Conservation (phyloP, 2,888 invertebrate genomes). For the Epistrophella euchroma region DNA sequence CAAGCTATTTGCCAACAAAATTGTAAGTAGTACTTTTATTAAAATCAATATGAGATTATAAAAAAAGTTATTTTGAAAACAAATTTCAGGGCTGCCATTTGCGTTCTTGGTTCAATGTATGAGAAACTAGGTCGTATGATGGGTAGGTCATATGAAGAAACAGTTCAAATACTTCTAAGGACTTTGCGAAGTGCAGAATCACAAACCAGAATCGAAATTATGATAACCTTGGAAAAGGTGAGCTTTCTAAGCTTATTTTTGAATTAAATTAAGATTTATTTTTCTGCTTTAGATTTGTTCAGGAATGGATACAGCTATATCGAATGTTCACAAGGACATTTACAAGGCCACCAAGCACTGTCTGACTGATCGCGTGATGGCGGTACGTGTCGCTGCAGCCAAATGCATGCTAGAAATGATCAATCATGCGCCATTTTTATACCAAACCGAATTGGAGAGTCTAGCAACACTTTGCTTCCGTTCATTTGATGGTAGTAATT, state of each 20-base stretch:
- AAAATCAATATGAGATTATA: background rate
- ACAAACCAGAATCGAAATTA: constrained; percentile 97
- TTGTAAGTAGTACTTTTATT: constrained; percentile 88
- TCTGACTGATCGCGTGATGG: constrained; percentile 95
- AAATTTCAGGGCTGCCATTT: constrained; percentile 93
- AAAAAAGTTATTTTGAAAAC: background rate
- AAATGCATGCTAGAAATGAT: constrained; percentile 95
- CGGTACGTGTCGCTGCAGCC: constrained; percentile 96
- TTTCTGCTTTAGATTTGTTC: constrained; percentile 85
- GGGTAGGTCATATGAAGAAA: constrained; percentile 99
- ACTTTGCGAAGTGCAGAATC: constrained; percentile 97
- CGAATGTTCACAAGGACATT: constrained; percentile 93
- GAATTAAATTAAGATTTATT: background rate
- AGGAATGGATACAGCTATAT: constrained; percentile 97
- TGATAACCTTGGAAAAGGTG: constrained; percentile 98
- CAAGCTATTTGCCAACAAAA: constrained; percentile 96
- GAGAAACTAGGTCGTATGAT: constrained; percentile 99
- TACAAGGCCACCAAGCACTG: constrained; percentile 95
- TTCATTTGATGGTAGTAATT: constrained; percentile 95
- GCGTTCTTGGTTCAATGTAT: constrained; percentile 98
- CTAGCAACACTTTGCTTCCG: constrained; percentile 95
- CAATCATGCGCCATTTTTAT: constrained; percentile 92
- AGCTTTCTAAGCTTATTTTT: background rate
- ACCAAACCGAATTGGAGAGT: constrained; percentile 95
- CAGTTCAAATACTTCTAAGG: constrained; percentile 95